Evolutionary conservation across 2,113 vertebrate species (phyloP), one percentile per base, ranked within the genome.

Genomic region (Pterophyllum scalare): DNA sequence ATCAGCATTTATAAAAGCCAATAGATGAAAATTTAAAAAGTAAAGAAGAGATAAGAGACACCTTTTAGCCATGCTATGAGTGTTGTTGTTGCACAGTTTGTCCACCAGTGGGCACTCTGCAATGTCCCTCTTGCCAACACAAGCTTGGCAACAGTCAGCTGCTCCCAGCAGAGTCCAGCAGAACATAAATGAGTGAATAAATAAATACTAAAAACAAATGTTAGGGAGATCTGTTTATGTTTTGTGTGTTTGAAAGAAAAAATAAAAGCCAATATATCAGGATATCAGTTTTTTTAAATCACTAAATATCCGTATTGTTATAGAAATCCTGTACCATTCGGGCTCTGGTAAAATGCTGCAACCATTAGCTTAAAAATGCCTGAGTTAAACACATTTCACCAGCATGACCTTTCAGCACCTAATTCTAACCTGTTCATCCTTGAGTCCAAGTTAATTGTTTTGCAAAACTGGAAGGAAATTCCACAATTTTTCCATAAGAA

Each of bases 51-150:
- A 35, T 8, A 5, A 35, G 64, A 67, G 38, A 46, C 64, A 26
- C 38, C 64, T 22, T 67, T 46, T 40, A 46, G 46, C 0, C 0
- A 46, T 49, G 46, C 15, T 19, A 19, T 49, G 46, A 28, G 15
- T 67, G 13, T 67, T 15, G 64, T 17, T 67, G 40, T 67, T 67
- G 11, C 40, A 46, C 26, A 40, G 22, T 67, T 67, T 67, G 64
- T 28, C 64, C 64, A 28, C 40, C 0, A 67, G 64, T 19, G n/a
- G 64, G 22, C 22, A 46, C 64, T 67, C 5, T 26, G 14, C 14
- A 67, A 2, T n/a, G 17, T 26, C 0, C 8, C 38, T 0, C 2
- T 65, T 17, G 38, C 15, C 4, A 65, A 6, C 35, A 43, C 35
- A 33, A 24, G 62, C 24, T 10, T 10, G 15, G 24, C 15, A 46